Base-by-base conservation (phyloP, 2,888 invertebrate species). In the Ichneumon xanthorius region DNA sequence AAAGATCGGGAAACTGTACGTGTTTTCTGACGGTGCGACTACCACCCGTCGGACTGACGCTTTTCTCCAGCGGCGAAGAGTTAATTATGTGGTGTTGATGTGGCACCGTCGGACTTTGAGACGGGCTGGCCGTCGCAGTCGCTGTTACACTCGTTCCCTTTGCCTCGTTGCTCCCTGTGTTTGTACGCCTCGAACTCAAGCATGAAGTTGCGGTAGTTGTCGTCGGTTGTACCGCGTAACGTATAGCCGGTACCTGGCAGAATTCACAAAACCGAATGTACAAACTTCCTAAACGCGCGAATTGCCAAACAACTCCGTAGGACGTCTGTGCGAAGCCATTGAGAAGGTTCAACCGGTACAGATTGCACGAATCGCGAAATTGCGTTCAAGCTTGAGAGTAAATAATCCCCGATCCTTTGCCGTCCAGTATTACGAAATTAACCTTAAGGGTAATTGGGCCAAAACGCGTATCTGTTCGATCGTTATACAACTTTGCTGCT, bases 1-100 rank as follows among this genome's bases (percentile, higher is more conserved):
- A 71, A 19, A 80, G 68, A 77, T 96, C 96, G 0, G 96, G 96
- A 90, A 97, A 97, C 91, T 97, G 96, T 0, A 97, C 97, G 88
- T 96, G 96, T 89, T 97, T 97, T 91, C 96, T 95, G 26, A 94
- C 94, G 26, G 94, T 94, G 65, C 95, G 94, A 1, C 95, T 94
- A 9, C 63, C 68, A 67, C 91, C 94, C 26, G 94, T 67, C 0
- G 89, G 85, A 76, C 87, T 90, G 82, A 94, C 90, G 94, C 94
- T 90, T 68, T 84, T 90, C 77, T 89, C 90, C 72, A 73, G 81
- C 40, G 65, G 82, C 68, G 84, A 81, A 90, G 70, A 77, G 5
- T 81, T 80, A 65, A 82, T 86, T 48, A 83, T 84, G 91, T 86
- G 95, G 90, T 88, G 45, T 4, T 48, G 94, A n/a, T 80, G 80